phyloP scores from a whole-genome alignment of 2,888 invertebrate species.

The Agriopis marginaria region DNA sequence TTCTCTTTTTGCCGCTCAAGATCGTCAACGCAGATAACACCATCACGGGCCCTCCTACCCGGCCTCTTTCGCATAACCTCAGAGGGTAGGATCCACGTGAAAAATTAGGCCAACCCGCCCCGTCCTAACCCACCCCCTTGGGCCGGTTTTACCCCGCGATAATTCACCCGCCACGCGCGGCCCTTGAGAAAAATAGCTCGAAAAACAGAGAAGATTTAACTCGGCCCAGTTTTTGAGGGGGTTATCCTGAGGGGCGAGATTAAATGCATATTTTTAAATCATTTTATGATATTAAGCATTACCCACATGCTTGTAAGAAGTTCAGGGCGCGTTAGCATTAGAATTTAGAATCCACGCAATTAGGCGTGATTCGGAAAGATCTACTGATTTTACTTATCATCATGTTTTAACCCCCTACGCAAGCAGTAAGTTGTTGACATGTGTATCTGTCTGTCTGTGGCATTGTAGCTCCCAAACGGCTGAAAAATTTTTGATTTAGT shows the following conservation, averaged over 20 bases:
- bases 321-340: too few species aligned
- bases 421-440: too few species aligned
- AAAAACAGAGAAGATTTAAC: constrained; percentile 82
- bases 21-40: constrained; percentile 46
- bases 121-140: constrained; percentile 51
- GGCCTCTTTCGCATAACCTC: constrained; percentile 75
- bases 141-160: constrained; percentile 56
- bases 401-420: too few species aligned
- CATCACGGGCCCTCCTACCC: constrained; percentile 47
- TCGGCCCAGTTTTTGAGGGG: constrained; percentile 63
- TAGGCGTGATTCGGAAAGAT: too few species aligned
- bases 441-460: too few species aligned
- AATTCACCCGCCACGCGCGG: constrained; percentile 69
- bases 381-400: too few species aligned
- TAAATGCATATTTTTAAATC: constrained; percentile 30
- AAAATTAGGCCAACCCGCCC: constrained; percentile 79
- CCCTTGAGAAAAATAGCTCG: constrained; percentile 86
- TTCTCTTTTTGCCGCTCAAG: constrained; percentile 45
- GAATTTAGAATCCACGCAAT: too few species aligned
- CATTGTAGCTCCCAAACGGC: too few species aligned
- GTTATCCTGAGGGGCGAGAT: constrained; percentile 49
- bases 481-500: too few species aligned
- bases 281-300: background rate
- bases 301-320: too few species aligned
- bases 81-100: constrained; percentile 60